phyloP scores from a whole-genome alignment of 2,888 invertebrate species.

The Leptarthrus brevirostris region DNA sequence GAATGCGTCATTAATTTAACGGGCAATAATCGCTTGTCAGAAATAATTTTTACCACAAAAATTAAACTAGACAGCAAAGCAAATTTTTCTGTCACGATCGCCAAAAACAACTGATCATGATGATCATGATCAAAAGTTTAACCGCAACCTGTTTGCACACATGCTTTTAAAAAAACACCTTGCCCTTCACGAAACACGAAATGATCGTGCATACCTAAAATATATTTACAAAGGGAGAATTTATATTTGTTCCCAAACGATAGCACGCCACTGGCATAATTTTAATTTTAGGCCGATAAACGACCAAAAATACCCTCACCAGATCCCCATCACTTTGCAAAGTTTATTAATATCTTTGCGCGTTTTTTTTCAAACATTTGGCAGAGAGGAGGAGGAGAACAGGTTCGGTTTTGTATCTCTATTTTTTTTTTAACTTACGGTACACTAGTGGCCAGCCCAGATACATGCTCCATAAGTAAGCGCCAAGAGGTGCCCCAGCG shows the following conservation, averaged over 20 bases:
- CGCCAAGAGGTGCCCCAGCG: too few relatives aligned
- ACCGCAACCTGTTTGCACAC: slow-evolving; percentile 38
- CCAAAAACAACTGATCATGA: too few relatives aligned
- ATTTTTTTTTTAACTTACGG: too few relatives aligned
- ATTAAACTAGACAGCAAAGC: too few relatives aligned
- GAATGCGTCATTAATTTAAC: too few relatives aligned
- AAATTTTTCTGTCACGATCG: too few relatives aligned
- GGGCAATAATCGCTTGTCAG: too few relatives aligned
- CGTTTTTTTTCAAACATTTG: slow-evolving; percentile 38
- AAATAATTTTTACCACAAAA: too few relatives aligned
- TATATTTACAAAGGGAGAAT: not conserved
- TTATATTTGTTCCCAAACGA: slow-evolving; percentile 8
- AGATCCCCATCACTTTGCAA: slow-evolving; percentile 46
- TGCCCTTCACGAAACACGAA: slow-evolving; percentile 26
- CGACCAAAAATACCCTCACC: slow-evolving; percentile 51
- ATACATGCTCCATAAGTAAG: too few relatives aligned
- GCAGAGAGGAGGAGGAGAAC: too few relatives aligned
- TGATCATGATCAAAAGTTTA: slow-evolving; percentile 13
- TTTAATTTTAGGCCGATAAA: slow-evolving; percentile 52
- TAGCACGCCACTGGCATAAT: slow-evolving; percentile 50
- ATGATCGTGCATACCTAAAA: slow-evolving; percentile 14
- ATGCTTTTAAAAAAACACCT: slow-evolving; percentile 24
- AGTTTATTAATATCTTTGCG: slow-evolving; percentile 51
- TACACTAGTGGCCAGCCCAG: too few relatives aligned
- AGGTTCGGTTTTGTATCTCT: too few relatives aligned